phyloP scores from a whole-genome alignment of 23 tunicate genomes.

The Oikopleura albicans region DNA sequence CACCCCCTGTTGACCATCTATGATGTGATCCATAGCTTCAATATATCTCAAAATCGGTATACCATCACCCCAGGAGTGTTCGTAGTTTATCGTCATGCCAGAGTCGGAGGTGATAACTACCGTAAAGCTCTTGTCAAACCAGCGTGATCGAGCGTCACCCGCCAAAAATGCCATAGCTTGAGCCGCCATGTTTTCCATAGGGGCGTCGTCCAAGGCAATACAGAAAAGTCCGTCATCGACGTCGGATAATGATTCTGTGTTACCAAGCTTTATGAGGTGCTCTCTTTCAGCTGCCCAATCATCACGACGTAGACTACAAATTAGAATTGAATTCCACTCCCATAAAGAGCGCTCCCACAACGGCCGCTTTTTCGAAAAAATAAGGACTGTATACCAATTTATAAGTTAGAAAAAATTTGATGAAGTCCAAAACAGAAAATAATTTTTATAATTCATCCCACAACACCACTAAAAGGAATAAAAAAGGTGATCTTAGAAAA shows the following conservation, averaged over 20 bases:
- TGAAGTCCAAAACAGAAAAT: no score
- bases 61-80: slow-evolving; percentile 99
- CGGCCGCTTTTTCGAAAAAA: no score
- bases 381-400: no score
- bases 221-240: slow-evolving; percentile 67
- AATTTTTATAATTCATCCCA: no score
- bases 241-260: slow-evolving; percentile 21
- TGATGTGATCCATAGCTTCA: not conserved
- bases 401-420: no score
- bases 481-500: no score
- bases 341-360: no score
- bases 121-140: slow-evolving; percentile 92
- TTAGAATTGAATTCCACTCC: not conserved
- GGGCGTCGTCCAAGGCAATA: slow-evolving; percentile 37
- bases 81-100: slow-evolving; percentile 35
- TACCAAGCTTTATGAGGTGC: slow-evolving; percentile 27
- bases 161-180: slow-evolving; percentile 28
- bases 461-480: no score
- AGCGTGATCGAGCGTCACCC: slow-evolving; percentile 21
- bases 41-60: not conserved
- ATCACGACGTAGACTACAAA: slow-evolving; percentile 23
- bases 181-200: slow-evolving; percentile 16
- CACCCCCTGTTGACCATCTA: no score
- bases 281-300: slow-evolving; percentile 35
- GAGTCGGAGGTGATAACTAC: slow-evolving; percentile 44